Evolutionary conservation across 2,113 vertebrate species (phyloP).

Genomic region (Myotis brandtii): DNA sequence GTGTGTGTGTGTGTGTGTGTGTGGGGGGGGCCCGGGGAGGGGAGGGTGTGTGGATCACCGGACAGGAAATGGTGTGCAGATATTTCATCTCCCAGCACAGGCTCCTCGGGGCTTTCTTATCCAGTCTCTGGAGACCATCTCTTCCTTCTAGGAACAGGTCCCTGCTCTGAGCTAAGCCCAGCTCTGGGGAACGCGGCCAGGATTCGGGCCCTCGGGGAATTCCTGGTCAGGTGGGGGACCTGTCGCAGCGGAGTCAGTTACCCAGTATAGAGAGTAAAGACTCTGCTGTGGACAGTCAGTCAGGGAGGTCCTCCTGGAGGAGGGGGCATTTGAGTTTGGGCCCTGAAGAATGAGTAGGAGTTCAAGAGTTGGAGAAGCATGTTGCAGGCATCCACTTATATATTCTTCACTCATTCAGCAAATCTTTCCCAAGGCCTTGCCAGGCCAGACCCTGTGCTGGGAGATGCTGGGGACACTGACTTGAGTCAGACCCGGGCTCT

Average conservation of each 20-base stretch:
- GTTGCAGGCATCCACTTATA: neutral
- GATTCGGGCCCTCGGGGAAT: neutral
- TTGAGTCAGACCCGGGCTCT: neutral
- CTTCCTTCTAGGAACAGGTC: neutral
- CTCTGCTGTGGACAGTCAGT: neutral
- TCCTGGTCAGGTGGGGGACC: neutral
- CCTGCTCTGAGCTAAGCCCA: neutral
- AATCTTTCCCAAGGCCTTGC: neutral
- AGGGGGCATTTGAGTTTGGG: neutral
- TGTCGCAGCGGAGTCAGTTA: neutral
- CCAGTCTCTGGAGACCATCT: neutral
- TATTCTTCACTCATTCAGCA: neutral
- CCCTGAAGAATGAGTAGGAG: slow-evolving; percentile 17
- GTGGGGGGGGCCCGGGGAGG: too few relatives aligned
- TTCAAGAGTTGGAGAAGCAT: neutral
- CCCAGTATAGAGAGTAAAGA: neutral
- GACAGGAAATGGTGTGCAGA: neutral
- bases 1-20: too few relatives aligned
- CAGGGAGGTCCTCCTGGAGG: neutral
- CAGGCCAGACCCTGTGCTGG: neutral
- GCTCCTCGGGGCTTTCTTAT: neutral
- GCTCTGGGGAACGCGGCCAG: neutral
- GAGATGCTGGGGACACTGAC: neutral
- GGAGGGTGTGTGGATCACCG: too few relatives aligned
- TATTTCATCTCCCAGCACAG: neutral